phyloP scores from a whole-genome alignment of 2,888 invertebrate species.

The Aleiodes testaceus region DNA sequence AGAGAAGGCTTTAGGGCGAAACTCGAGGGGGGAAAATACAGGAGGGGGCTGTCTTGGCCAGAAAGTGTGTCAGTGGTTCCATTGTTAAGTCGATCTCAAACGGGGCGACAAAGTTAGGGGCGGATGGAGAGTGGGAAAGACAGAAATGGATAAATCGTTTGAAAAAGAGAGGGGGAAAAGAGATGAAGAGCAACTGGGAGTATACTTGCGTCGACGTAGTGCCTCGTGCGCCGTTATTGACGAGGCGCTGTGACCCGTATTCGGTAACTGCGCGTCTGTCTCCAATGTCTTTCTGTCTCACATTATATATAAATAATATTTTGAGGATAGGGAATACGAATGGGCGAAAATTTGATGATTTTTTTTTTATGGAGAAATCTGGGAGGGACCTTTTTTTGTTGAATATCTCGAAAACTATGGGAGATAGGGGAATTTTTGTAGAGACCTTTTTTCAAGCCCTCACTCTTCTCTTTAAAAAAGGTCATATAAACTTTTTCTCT shows the following conservation, averaged over 20 bases:
- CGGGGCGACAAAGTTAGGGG: constrained; percentile 35
- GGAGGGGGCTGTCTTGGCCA: constrained; percentile 57
- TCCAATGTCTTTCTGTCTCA: constrained; percentile 36
- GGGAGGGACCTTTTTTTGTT: no score
- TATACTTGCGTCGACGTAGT: constrained; percentile 51
- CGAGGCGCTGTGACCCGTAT: constrained; percentile 67
- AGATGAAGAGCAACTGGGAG: constrained; percentile 37
- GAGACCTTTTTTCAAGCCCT: no score
- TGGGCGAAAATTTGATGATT: neutral
- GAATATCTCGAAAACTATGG: no score
- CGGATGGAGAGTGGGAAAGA: constrained; percentile 15
- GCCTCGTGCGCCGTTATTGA: constrained; percentile 61
- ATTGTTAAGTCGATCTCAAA: constrained; percentile 53
- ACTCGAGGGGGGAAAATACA: constrained; percentile 42
- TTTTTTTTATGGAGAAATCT: no score
- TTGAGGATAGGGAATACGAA: neutral
- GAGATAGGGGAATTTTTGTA: no score
- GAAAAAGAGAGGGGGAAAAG: constrained; percentile 31
- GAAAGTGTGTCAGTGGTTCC: constrained; percentile 60
- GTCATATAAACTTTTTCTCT: no score
- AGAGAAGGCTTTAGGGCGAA: constrained; percentile 27
- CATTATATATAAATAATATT: constrained; percentile 23
- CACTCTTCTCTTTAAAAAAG: no score
- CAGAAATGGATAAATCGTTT: constrained; percentile 34
- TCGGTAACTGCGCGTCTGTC: constrained; percentile 60